Evolutionary conservation across 2,888 invertebrate species (phyloP).

Genomic region (Orthonychiurus folsomi): DNA sequence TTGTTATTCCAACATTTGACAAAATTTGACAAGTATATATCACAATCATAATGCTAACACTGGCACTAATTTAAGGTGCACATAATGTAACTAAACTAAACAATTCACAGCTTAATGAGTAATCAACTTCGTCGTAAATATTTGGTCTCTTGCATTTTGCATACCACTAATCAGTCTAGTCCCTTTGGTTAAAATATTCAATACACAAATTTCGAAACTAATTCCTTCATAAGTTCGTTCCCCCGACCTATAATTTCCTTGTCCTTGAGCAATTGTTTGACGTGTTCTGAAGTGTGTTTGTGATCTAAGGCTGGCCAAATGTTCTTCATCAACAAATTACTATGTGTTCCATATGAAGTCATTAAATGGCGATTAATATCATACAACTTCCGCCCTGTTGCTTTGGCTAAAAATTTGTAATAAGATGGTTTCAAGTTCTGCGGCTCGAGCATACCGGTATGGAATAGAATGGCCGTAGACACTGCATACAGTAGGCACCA

Average conservation of each 20-base stretch:
- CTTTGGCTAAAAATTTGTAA: constrained; percentile 65
- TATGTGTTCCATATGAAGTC: constrained; percentile 33
- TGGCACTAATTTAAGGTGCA: too few relatives aligned
- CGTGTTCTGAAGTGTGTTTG: constrained; percentile 30
- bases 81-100: too few relatives aligned
- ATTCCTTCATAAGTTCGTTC: constrained; percentile 31
- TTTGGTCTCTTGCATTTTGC: too few relatives aligned
- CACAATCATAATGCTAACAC: too few relatives aligned
- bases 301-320: constrained; percentile 34
- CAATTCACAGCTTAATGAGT: too few relatives aligned
- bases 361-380: constrained; percentile 38
- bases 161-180: too few relatives aligned
- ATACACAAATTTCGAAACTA: constrained; percentile 22
- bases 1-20: too few relatives aligned
- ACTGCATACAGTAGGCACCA: constrained; percentile 58
- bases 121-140: too few relatives aligned
- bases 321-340: constrained; percentile 35
- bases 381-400: constrained; percentile 53
- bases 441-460: constrained; percentile 68
- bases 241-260: constrained; percentile 25
- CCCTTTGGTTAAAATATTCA: not conserved
- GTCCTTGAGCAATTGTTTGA: constrained; percentile 29
- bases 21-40: too few relatives aligned
- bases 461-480: constrained; percentile 67
- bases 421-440: constrained; percentile 69